Conservation (phyloP, 2,113 vertebrate species). For the Alligator sinensis region DNA sequence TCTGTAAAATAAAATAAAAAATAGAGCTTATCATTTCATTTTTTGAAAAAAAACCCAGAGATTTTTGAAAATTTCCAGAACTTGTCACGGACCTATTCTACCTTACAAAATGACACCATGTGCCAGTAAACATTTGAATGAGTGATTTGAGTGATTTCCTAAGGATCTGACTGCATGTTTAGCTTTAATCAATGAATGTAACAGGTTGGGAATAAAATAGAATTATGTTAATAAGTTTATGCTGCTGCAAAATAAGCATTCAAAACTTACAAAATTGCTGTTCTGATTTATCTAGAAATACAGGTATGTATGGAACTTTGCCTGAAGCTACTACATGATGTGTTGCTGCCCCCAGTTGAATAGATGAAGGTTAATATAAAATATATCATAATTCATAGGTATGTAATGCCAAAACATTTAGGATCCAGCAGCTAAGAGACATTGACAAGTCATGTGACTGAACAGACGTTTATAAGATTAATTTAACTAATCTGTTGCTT, state of each 20-base stretch:
- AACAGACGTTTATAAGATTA: not conserved
- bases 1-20: constrained; percentile 62
- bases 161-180: not conserved
- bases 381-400: not conserved
- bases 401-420: not conserved
- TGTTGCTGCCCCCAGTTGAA: not conserved
- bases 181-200: not conserved
- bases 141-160: not conserved
- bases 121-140: rapidly evolving
- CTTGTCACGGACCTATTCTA: not conserved
- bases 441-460: not conserved
- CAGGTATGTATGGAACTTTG: not conserved
- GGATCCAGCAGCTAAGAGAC: not conserved
- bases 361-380: not conserved
- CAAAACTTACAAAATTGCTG: not conserved
- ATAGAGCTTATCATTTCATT: not conserved
- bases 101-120: not conserved
- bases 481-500: not conserved
- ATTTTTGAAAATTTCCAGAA: not conserved
- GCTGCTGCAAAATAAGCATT: not conserved
- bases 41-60: rapidly evolving
- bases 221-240: not conserved
- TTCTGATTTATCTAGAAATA: not conserved
- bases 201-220: not conserved
- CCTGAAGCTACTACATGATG: not conserved